Conservation (phyloP, 53 echinoderm and acorn worm genomes). For the Mesocentrotus franciscanus region DNA sequence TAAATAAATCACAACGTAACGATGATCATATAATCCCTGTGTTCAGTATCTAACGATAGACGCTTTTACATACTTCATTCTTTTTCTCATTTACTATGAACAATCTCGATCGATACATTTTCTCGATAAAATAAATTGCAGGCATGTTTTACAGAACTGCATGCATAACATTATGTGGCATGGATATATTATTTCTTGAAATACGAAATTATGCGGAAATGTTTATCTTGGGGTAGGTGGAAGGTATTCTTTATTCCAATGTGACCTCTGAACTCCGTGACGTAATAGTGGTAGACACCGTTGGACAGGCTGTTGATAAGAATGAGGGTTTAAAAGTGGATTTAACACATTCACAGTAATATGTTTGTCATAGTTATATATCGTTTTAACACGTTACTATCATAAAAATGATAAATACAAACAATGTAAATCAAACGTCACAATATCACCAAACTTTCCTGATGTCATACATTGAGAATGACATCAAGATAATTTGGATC, state of each 20-base stretch:
- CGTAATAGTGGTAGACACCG: slow-evolving; percentile 60
- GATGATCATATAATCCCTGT: background rate
- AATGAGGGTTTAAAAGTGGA: background rate
- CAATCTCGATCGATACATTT: background rate
- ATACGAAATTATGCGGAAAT: background rate
- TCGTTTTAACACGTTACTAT: background rate
- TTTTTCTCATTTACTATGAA: background rate
- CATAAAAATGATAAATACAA: background rate
- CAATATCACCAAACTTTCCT: background rate
- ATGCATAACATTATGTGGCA: background rate
- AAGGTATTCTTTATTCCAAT: slow-evolving; percentile 62
- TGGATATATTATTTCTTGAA: slow-evolving; percentile 1
- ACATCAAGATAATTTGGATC: slow-evolving; percentile 40
- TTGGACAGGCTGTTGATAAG: slow-evolving; percentile 54
- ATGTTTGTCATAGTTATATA: background rate
- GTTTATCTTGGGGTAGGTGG: slow-evolving; percentile 51
- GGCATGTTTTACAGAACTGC: background rate
- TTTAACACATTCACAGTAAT: background rate
- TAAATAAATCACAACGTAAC: background rate
- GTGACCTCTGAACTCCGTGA: slow-evolving; percentile 67
- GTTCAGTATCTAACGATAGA: background rate
- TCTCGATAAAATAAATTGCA: background rate
- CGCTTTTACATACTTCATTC: background rate
- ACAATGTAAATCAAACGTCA: background rate
- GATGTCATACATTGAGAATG: background rate